Conservation (phyloP, 2,113 vertebrate species). For the Larimichthys crocea region DNA sequence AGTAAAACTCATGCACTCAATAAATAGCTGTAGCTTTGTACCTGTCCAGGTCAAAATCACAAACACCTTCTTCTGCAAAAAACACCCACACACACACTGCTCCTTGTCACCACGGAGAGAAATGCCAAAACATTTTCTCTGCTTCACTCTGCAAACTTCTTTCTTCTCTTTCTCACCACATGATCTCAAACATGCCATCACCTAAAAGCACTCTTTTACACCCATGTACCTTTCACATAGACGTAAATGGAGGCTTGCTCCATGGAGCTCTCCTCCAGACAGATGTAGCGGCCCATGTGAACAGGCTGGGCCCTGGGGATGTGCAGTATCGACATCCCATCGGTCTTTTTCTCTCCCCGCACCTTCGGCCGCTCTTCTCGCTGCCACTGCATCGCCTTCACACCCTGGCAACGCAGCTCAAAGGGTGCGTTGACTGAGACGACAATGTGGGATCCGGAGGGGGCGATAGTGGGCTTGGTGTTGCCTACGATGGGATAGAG, state of each 20-base stretch:
- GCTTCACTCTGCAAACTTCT: slow-evolving; percentile 13
- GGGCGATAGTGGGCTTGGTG: slow-evolving; percentile 76
- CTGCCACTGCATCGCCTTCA: slow-evolving; percentile 76
- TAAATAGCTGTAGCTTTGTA: slow-evolving; percentile 49
- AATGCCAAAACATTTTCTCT: slow-evolving; percentile 16
- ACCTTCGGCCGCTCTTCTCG: slow-evolving; percentile 68
- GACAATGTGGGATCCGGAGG: slow-evolving; percentile 65
- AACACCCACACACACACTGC: slow-evolving; percentile 55
- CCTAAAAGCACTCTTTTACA: not conserved
- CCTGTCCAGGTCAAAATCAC: slow-evolving; percentile 57
- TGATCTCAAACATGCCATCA: slow-evolving; percentile 1
- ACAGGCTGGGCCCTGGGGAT: slow-evolving; percentile 57
- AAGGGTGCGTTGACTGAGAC: slow-evolving; percentile 70
- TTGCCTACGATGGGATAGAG: slow-evolving; percentile 63
- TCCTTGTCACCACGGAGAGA: slow-evolving; percentile 16
- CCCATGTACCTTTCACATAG: slow-evolving; percentile 91
- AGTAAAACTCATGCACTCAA: slow-evolving; percentile 43
- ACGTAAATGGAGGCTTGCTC: slow-evolving; percentile 88
- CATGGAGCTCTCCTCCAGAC: slow-evolving; percentile 82
- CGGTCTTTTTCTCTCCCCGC: slow-evolving; percentile 48
- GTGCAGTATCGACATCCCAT: slow-evolving; percentile 54
- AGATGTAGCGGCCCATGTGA: slow-evolving; percentile 88
- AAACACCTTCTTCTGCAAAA: slow-evolving; percentile 43
- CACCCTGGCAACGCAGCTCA: slow-evolving; percentile 76
- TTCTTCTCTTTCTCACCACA: not conserved